Conservation (phyloP, 2,113 vertebrate genomes). For the Apodemus speciosus region DNA sequence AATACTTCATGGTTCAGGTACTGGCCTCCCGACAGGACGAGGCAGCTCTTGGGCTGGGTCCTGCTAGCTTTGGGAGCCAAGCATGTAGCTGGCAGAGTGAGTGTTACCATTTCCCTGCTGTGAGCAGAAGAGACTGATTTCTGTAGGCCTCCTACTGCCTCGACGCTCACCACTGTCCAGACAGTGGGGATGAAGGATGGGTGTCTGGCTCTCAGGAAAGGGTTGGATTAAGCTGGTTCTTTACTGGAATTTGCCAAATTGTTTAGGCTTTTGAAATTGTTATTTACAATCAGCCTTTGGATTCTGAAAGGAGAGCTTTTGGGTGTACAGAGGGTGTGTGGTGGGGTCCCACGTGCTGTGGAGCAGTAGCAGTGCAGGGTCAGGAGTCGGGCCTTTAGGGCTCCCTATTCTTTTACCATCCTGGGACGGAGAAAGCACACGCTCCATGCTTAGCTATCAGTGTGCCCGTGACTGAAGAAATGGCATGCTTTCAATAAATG, state of each 20-base stretch:
- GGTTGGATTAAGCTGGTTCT: background rate
- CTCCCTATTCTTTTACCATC: background rate
- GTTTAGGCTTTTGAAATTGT: background rate
- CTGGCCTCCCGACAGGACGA: background rate
- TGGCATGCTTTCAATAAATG: background rate
- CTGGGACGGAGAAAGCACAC: background rate
- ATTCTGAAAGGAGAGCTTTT: background rate
- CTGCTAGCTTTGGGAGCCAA: background rate
- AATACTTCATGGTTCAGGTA: constrained; percentile 99
- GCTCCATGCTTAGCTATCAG: background rate
- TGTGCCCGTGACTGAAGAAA: background rate
- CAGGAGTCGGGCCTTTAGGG: background rate
- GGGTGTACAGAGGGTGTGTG: background rate
- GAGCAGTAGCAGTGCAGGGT: background rate
- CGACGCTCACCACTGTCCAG: background rate
- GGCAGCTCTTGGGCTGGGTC: background rate
- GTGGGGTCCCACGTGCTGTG: background rate
- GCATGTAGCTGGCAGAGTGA: background rate
- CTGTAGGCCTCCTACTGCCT: background rate
- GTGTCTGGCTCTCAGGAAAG: background rate
- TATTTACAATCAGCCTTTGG: background rate
- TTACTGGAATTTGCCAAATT: background rate
- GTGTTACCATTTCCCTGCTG: background rate
- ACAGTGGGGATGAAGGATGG: rapidly evolving
- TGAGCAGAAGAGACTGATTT: background rate